phyloP scores from a whole-genome alignment of 1,140 invertebrate genomes.

The Diuraphis noxia region DNA sequence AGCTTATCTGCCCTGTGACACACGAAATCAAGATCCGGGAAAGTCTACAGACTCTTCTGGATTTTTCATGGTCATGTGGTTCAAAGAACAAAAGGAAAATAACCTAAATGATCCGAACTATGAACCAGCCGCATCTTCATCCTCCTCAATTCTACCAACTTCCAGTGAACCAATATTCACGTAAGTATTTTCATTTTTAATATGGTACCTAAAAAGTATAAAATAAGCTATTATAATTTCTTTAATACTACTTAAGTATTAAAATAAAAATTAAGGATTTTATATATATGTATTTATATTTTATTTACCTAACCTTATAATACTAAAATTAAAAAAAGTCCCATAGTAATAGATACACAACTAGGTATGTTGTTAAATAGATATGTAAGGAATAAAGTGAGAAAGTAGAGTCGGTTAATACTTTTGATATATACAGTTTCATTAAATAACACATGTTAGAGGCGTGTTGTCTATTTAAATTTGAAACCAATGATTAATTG shows the following conservation, averaged over 20 bases:
- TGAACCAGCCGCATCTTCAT: neutral
- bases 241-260: neutral
- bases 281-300: too few species aligned
- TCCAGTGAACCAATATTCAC: conserved; percentile 36
- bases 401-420: neutral
- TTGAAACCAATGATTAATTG: neutral
- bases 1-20: conserved; percentile 25
- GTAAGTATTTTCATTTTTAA: neutral
- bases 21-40: neutral
- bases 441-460: conserved; percentile 8
- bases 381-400: neutral
- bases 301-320: neutral
- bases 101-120: neutral
- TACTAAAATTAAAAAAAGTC: neutral
- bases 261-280: neutral
- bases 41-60: neutral
- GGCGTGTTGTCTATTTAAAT: conserved; percentile 12
- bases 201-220: neutral
- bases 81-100: neutral
- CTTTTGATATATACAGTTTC: neutral
- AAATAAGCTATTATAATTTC: neutral
- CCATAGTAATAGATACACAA: neutral
- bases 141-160: neutral
- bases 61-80: conserved; percentile 43
- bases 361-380: neutral